Evolutionary conservation across 2,113 vertebrate species (phyloP), one percentile per base, ranked within the genome.

Genomic region (Sinocyclocheilus anshuiensis): DNA sequence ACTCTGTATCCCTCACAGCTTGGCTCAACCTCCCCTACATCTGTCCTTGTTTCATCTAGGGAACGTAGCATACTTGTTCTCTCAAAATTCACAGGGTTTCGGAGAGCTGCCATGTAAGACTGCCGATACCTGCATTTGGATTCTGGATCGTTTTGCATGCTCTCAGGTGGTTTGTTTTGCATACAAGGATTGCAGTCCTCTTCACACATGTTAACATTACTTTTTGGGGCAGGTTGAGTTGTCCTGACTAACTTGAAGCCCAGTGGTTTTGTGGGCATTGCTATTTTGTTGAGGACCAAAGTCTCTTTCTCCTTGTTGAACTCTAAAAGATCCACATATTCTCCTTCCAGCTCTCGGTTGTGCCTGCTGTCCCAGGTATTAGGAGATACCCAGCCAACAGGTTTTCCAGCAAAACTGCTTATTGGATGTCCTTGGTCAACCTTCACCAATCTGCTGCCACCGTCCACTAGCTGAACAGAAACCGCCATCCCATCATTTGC

Each of bases 261-360:
- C 67, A 88, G 82, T 61, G 87, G 85, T 76, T 77, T 85, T 13
- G 87, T 29, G 55, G 90, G 84, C 48, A 91, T 86, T 53, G 57
- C 63, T 26, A 77, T 83, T 61, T 81, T 82, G 57, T 82, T 83
- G 84, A 84, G 85, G 22, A 77, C 77, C 15, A 87, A 83, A 59
- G 77, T 84, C 15, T 92, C 91, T 36, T 91, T 93, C 6, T 94
- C 94, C 89, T 93, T 95, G n/a, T 94, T 89, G 8, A 95, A 94
- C 69, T 96, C 95, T 86, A 98, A 90, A 53, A 99, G 94, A 83
- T 97, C 95, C n/a, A 99, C 97, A 1, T 99, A 99, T 74, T 99
- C 97, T 1, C 97, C 97, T 85, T 96, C 97, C 33, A 96, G 91
- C 84, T 96, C 94, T 85, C 92, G 93, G 90, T 90, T 94, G 84